Evolutionary conservation across 1,140 invertebrate species (phyloP), one percentile per base, ranked within the genome.

Genomic region (Yoshiicerus persimilis): DNA sequence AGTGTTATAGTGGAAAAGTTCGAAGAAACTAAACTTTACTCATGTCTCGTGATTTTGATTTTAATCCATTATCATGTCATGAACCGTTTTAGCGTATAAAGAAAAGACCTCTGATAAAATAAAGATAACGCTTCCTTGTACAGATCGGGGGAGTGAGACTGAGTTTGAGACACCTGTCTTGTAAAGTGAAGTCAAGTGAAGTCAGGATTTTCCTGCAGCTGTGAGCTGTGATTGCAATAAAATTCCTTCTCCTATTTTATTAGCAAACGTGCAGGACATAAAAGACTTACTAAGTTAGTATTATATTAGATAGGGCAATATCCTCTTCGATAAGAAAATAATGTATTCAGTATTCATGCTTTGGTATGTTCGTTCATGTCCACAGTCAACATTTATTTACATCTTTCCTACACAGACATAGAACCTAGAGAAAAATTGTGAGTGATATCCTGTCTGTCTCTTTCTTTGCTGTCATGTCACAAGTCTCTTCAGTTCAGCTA

Each of bases 61-160:
- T 80, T 80, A 80, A 80, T 80, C 75, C 75, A 80, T 80, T 80
- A 80, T 80, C 75, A 80, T 38, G 75, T 80, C 75, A 80, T 80
- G 75, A 80, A 80, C 75, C 75, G 75, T 80, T 80, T 80, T 80
- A 16, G 20, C 6, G 34, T 38, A 36, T n/a, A 13, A 70, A 64
- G 62, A n/a, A 70, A 70, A 80, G 75, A 23, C 34, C 25, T n/a
- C n/a, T 30, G 25, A 30, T 30, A 30, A 11, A 70, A 70, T 70
- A 70, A 77, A 77, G 70, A 77, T 77, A 77, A 36, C 13, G 75
- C 75, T 80, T 36, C 75, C 32, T 80, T 70, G 66, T 70, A 27
- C 30, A 70, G 66, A 30, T 4, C 10, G 66, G 16, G 66, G 66
- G 66, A 70, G 66, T 70, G 66, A 70, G 66, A 70, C 66, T 70